Base-by-base conservation (phyloP, 2,113 vertebrate genomes). In the Ophthalmolycus amberensis region DNA sequence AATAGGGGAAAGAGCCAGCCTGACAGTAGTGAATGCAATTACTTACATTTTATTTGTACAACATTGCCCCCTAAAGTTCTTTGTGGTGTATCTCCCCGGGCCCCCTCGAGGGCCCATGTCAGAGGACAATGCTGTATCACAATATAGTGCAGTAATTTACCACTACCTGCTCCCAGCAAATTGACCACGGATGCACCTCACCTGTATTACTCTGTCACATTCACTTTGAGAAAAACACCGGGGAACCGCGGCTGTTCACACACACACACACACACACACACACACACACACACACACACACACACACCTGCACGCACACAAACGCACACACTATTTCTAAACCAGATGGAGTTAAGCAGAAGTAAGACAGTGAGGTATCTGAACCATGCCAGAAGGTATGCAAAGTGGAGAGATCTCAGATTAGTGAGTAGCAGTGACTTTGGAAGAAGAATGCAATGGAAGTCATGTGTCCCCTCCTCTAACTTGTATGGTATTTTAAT, bases 31-130 rank as follows among this genome's bases (percentile, higher is more conserved):
- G 52, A 25, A 70, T 52, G 62, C 66, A 4, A 50, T 78, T 56
- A 34, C 25, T 85, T 87, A 29, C 38, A 15, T 67, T 85, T 90
- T 70, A 85, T 83, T 92, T 91, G 89, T 91, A 77, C 93, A 95
- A 95, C 86, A 90, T 87, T 94, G 92, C 94, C 94, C 92, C 91
- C 95, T 93, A 80, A 87, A 86, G 93, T 89, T 80, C 72, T 74
- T 85, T 50, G 22, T 75, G 73, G 88, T 71, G 69, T 25, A 56
- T 70, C 69, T 80, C 81, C 38, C 0, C 16, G 10, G 50, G 62
- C 63, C 60, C 58, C 67, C 42, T 29, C 0, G 2, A 75, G 76
- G 71, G 62, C 34, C 66, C n/a, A 0, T 80, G 81, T 88, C 81
- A 90, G 79, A 86, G 82, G 82, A 85, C 79, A 71, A 75, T 62